phyloP scores from a whole-genome alignment of 2,113 vertebrate genomes.

The Phalacrocorax pelagicus region DNA sequence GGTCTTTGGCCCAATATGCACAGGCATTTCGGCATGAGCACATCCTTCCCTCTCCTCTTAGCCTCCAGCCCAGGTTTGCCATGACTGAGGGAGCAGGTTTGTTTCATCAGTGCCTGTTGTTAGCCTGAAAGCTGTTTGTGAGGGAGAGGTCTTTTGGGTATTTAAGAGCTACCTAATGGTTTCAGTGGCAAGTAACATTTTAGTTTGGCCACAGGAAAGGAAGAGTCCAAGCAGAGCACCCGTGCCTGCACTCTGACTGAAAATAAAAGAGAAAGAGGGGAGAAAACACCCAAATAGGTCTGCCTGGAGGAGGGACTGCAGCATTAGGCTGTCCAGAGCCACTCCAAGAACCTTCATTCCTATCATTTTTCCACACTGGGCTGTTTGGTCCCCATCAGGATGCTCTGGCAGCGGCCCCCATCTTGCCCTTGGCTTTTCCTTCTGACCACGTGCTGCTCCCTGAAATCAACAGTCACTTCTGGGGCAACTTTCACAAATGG shows the following conservation, averaged over 20 bases:
- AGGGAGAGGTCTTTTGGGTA: neutral
- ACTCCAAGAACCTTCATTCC: neutral
- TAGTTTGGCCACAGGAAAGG: neutral
- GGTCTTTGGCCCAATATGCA: neutral
- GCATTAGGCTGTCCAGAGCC: neutral
- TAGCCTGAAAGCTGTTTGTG: neutral
- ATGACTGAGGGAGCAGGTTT: neutral
- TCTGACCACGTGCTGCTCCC: neutral
- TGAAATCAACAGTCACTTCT: neutral
- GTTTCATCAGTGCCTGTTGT: neutral
- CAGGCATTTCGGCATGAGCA: fast-evolving
- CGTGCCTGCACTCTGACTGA: neutral
- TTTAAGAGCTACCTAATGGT: neutral
- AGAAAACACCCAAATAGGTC: neutral
- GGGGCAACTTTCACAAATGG: neutral
- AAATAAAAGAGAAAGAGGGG: neutral
- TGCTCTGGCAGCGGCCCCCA: neutral
- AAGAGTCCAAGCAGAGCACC: neutral
- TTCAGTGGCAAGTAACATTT: neutral
- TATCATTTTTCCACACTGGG: neutral
- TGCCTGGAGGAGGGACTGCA: neutral
- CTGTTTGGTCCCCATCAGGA: neutral
- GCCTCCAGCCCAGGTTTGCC: neutral
- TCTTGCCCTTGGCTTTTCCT: neutral
- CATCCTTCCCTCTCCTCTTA: neutral